These are phyloP conservation scores for Psilanteris sp. DNA, from an alignment of 1,140 invertebrate genomes.

Conservation along the genomic window DNA sequence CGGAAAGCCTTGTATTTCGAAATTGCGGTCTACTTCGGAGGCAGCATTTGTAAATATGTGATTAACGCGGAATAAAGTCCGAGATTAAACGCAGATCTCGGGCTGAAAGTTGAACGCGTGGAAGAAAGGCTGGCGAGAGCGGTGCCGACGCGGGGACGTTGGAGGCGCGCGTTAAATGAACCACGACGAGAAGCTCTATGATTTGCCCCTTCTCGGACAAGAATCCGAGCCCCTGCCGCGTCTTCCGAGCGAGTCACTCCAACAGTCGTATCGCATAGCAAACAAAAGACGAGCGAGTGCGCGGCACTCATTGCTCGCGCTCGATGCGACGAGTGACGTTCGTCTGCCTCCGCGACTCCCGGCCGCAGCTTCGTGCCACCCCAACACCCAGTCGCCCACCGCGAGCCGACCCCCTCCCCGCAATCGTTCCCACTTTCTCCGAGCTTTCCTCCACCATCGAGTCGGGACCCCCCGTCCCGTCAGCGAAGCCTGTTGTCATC, in stretches of 20 bases:
- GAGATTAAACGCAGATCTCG: conserved; percentile 19
- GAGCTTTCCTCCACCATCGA: conserved; percentile 43
- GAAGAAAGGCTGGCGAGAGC: conserved; percentile 19
- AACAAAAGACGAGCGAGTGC: conserved; percentile 78
- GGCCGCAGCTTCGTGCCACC: conserved; percentile 14
- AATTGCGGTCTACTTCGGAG: background rate
- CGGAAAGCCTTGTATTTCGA: conserved; percentile 1
- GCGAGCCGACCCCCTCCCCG: conserved; percentile 34
- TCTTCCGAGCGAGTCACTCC: conserved; percentile 55
- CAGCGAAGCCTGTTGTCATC: conserved; percentile 66
- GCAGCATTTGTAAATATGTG: conserved; percentile 18
- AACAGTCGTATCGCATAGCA: conserved; percentile 75
- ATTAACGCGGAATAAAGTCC: conserved; percentile 25
- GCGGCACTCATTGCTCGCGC: conserved; percentile 77
- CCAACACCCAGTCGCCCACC: conserved; percentile 3
- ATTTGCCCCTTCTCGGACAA: conserved; percentile 53
- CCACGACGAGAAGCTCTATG: conserved; percentile 70
- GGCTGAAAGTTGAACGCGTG: conserved; percentile 3
- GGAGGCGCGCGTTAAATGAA: conserved; percentile 72
- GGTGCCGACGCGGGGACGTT: conserved; percentile 23
- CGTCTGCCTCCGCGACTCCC: conserved; percentile 53
- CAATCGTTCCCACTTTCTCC: conserved; percentile 42
- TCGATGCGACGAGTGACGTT: conserved; percentile 78
- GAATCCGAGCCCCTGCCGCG: conserved; percentile 45
- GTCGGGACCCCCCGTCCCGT: conserved; percentile 24